These are phyloP conservation scores for Limanda limanda DNA, from an alignment of 2,113 vertebrate genomes.

Conservation along the genomic window DNA sequence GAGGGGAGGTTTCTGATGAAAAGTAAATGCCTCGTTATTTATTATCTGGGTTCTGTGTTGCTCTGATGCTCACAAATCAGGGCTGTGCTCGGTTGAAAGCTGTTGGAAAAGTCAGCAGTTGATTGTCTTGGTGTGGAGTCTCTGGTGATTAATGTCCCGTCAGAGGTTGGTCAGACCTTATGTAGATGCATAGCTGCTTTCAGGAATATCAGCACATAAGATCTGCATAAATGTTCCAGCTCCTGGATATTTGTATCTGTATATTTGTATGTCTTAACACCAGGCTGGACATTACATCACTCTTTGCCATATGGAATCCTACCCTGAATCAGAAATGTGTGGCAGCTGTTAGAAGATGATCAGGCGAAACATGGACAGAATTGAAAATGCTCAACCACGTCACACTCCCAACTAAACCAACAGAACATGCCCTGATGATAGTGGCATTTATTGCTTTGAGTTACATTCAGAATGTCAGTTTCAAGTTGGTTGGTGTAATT, in stretches of 20 bases:
- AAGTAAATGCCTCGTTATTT: constrained; percentile 10
- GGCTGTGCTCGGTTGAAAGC: background rate
- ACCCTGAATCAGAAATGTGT: background rate
- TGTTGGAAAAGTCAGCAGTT: background rate
- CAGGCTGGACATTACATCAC: background rate
- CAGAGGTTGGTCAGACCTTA: constrained; percentile 1
- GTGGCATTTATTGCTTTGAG: background rate
- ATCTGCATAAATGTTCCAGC: background rate
- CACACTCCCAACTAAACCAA: background rate
- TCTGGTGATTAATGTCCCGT: constrained; percentile 22
- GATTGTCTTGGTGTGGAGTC: constrained; percentile 4
- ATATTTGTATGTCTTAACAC: background rate
- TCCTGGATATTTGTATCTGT: constrained; percentile 1
- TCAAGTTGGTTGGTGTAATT: background rate
- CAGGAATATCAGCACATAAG: background rate
- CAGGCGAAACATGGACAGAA: background rate
- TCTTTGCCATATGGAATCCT: background rate
- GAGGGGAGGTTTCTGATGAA: constrained; percentile 2
- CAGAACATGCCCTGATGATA: background rate
- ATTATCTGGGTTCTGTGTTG: background rate
- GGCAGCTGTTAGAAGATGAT: background rate
- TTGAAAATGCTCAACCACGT: background rate
- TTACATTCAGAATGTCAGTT: background rate
- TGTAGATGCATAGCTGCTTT: background rate
- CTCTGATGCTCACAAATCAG: constrained; percentile 3